A percentile compares a stretch with the other conserved stretches of the same genome.
Conservation (phyloP, 2,888 invertebrate species). For the Drosophila paramelanica region DNA sequence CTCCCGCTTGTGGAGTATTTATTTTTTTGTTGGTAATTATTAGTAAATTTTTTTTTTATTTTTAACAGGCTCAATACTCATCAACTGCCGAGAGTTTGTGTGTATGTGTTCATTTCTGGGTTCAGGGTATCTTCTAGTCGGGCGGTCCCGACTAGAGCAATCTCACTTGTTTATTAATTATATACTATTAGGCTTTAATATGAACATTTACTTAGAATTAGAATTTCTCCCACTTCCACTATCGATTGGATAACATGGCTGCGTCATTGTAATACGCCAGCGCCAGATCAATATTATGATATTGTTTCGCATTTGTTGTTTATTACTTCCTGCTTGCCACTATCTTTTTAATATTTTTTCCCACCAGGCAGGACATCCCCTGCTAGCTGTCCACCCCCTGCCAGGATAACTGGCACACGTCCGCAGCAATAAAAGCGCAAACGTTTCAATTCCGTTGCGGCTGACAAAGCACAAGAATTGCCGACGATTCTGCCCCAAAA, state of each 20-base stretch:
- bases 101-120: too few relatives aligned
- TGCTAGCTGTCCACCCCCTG: slow-evolving; percentile 23
- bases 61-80: too few relatives aligned
- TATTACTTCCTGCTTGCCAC: slow-evolving; percentile 64
- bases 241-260: neutral
- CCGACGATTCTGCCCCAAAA: slow-evolving; percentile 67
- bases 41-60: too few relatives aligned
- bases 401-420: slow-evolving; percentile 63
- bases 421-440: slow-evolving; percentile 75
- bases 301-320: slow-evolving; percentile 67
- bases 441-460: slow-evolving; percentile 81
- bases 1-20: too few relatives aligned
- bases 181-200: neutral
- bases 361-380: slow-evolving; percentile 49
- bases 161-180: neutral
- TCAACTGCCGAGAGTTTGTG: too few relatives aligned
- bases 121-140: too few relatives aligned
- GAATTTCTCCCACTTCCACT: neutral
- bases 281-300: slow-evolving; percentile 55
- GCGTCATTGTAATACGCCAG: slow-evolving; percentile 1
- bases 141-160: too few relatives aligned
- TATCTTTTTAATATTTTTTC: slow-evolving; percentile 70
- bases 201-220: slow-evolving; percentile 1
- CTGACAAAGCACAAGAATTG: slow-evolving; percentile 82
- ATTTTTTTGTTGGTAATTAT: too few relatives aligned